Evolutionary conservation across 2,113 vertebrate genomes (phyloP).

Genomic region (Pangasianodon hypophthalmus): DNA sequence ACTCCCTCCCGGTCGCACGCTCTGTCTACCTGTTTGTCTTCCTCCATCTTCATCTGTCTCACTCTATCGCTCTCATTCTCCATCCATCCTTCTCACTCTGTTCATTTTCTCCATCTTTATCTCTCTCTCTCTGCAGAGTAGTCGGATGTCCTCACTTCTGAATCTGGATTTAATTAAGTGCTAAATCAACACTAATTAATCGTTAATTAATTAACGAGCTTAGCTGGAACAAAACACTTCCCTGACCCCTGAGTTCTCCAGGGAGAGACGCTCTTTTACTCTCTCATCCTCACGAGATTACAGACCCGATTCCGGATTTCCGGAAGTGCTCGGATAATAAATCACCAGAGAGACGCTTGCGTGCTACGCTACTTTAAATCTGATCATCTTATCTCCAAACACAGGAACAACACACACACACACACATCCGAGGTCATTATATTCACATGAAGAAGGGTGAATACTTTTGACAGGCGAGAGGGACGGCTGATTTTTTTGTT

Average conservation of each 20-base stretch:
- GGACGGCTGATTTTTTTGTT: too few relatives aligned
- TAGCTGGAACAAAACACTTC: slow-evolving; percentile 48
- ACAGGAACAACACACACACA: too few relatives aligned
- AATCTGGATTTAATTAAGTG: slow-evolving; percentile 56
- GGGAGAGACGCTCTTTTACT: neutral
- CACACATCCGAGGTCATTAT: too few relatives aligned
- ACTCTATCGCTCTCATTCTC: too few relatives aligned
- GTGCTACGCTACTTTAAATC: neutral
- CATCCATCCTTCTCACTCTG: neutral
- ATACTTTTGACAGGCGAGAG: too few relatives aligned
- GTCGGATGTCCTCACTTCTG: slow-evolving; percentile 51
- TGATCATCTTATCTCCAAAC: neutral
- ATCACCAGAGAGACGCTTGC: neutral
- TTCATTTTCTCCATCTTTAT: neutral
- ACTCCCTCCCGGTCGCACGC: neutral
- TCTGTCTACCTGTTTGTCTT: neutral
- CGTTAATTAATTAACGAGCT: slow-evolving; percentile 58
- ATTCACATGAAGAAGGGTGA: too few relatives aligned
- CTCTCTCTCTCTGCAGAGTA: neutral
- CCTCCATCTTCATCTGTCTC: neutral
- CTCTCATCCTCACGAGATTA: neutral
- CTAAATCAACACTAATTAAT: slow-evolving; percentile 63
- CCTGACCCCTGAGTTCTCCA: slow-evolving; percentile 38
- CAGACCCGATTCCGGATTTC: neutral
- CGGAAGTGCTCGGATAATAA: neutral